Base-by-base conservation (phyloP, 2,113 vertebrate genomes). In the Esox niger region DNA sequence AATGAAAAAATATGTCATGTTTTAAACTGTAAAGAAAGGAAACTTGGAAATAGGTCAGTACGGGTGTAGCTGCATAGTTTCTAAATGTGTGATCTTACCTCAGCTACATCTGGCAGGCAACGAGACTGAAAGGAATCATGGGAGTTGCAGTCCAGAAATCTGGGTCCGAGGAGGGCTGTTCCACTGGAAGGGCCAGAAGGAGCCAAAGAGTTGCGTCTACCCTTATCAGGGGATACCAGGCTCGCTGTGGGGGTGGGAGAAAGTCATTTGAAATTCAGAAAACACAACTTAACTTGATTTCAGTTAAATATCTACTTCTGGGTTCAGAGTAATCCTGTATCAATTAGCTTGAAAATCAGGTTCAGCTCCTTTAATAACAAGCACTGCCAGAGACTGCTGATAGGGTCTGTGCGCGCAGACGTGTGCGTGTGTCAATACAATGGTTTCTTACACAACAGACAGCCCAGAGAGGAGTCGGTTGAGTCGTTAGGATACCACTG, bases 401-500 rank as follows among this genome's bases (percentile, higher is more conserved):
- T 43, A 43, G 15, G 13, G 38, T 10, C 38, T 43, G 38, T 15
- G 38, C 17, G 13, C 5, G 13, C 15, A 29, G 23, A 32, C 25
- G 2, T 54, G 8, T 46, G 2, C 63, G 58, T n/a, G 31, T 70
- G 25, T 10, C 7, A 47, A 63, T n/a, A n/a, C n/a, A n/a, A n/a
- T n/a, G n/a, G n/a, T n/a, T n/a, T 21, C 95, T 92, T 82, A 99
- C 97, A 98, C 27, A 99, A 95, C 61, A 99, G 91, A 79, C 95
- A 98, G 85, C 96, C 95, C 60, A 98, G 92, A 0, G 95, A 95
- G 0, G 96, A 98, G 80, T 99, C 97, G 0, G 95, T 94, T 7
- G 96, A 97, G 84, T 99, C 97, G 0, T 89, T 98, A 81, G 96
- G 96, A 82, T 96, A 99, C 97, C 97, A 99, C 91, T 98, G 97